Percentiles rank a stretch among this genome's conserved stretches.
phyloP scores from a whole-genome alignment of 1,140 invertebrate genomes.

The Drosophila subpulchrella region DNA sequence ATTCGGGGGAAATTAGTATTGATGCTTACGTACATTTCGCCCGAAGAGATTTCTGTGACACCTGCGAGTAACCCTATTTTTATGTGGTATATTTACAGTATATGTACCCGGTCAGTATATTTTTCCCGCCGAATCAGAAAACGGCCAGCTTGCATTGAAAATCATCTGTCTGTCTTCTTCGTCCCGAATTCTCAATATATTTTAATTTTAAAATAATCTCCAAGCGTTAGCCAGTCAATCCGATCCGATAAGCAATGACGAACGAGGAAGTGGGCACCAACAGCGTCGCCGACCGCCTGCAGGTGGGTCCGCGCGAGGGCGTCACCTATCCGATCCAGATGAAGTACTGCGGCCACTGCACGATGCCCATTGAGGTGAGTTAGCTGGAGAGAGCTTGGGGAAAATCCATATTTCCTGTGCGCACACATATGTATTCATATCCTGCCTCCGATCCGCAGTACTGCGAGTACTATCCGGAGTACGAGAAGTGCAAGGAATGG shows the following conservation, averaged over 20 bases:
- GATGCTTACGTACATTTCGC: no score
- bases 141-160: conserved; percentile 4
- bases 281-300: conserved; percentile 70
- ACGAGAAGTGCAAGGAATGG: conserved; percentile 99
- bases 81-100: background rate
- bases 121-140: background rate
- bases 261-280: conserved; percentile 42
- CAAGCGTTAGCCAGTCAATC: conserved; percentile 15
- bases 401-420: conserved; percentile 2
- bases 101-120: background rate
- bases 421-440: background rate
- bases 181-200: conserved; percentile 2
- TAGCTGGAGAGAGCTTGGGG: background rate
- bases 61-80: background rate
- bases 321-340: conserved; percentile 94
- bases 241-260: conserved; percentile 46
- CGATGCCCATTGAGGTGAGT: conserved; percentile 92
- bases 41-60: no score
- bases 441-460: conserved; percentile 88
- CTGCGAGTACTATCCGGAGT: conserved; percentile 99
- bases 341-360: conserved; percentile 97
- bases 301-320: conserved; percentile 79
- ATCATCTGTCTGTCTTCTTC: conserved; percentile 4
- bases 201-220: background rate
- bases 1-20: no score